Conservation (phyloP, 2,113 vertebrate species). For the Corythornis vintsioides region DNA sequence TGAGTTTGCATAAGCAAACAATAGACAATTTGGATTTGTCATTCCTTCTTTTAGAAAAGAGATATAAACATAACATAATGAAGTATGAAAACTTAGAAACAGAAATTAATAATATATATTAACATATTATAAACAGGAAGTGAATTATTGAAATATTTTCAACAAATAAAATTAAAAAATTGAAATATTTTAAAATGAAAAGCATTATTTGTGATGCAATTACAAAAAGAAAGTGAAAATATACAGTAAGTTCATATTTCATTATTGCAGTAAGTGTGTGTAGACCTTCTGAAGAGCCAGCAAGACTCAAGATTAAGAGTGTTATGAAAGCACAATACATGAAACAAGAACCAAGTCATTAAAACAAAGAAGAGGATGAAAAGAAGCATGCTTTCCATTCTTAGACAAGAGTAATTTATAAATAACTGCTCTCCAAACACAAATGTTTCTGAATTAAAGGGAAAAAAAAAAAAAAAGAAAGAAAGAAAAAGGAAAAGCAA, state of each 20-base stretch:
- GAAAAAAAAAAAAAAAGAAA: background rate
- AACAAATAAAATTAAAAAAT: background rate
- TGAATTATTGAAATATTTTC: background rate
- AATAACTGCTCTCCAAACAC: conserved; percentile 21
- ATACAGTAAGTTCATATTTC: background rate
- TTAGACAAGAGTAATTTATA: conserved; percentile 5
- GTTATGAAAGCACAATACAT: background rate
- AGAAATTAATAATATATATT: background rate
- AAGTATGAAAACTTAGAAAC: background rate
- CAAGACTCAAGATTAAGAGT: background rate
- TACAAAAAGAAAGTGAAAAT: background rate
- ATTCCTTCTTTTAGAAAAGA: background rate
- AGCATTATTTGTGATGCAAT: background rate
- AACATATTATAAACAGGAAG: background rate
- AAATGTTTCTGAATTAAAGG: conserved; percentile 75
- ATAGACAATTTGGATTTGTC: background rate
- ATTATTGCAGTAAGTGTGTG: background rate
- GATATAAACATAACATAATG: background rate
- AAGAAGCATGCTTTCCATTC: conserved; percentile 27
- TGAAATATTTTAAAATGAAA: background rate
- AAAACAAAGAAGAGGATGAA: conserved; percentile 16
- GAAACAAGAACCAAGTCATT: background rate
- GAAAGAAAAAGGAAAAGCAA: conserved; percentile 45
- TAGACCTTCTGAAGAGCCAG: background rate
- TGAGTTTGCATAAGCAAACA: background rate